Base-by-base conservation (phyloP, 2,797 vertebrate species). In the Potorous gilbertii region DNA sequence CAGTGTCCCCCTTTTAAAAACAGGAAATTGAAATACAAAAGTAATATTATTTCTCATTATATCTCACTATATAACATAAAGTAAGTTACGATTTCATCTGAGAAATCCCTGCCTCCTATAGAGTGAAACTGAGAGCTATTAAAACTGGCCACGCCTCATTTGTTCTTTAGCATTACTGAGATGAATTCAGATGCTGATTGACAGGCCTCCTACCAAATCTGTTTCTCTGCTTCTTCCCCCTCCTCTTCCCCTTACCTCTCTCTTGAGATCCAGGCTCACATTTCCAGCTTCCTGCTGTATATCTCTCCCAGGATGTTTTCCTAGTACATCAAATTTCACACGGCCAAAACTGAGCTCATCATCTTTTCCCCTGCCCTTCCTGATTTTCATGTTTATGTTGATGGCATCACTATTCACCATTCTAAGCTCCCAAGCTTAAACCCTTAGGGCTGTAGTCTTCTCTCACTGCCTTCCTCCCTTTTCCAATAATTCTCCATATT, bases 1-100 rank as follows among this genome's bases (percentile, higher is more conserved):
- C 97, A 97, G 97, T 89, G 92, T 94, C 96, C 95, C 92, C 94
- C 94, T 97, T 98, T 97, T 98, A 91, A 97, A 95, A 96, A 96
- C 96, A 97, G 95, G 95, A 97, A 95, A 94, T 95, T 46, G 96
- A 97, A 97, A 96, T 87, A 87, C 62, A 21, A 62, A 97, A 96
- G 96, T 95, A 96, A 97, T 96, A 96, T 97, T 94, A 94, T 94
- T 54, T 93, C 94, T 34, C 96, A 27, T 94, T 52, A 0, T 90
- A 93, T 96, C 96, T 95, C 96, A 97, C 93, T 91, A 95, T 91
- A 97, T 95, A 96, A 97, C 96, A 98, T 96, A 96, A 91, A 95
- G 91, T 91, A 91, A 95, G 66, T 87, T 90, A 54, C 93, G 93
- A 96, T 97, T 96, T 56, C 93, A 91, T 56, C 94, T 96, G 87